These are phyloP conservation scores for Drosophila incognita DNA, from an alignment of 2,888 invertebrate species.

Conservation along the genomic window DNA sequence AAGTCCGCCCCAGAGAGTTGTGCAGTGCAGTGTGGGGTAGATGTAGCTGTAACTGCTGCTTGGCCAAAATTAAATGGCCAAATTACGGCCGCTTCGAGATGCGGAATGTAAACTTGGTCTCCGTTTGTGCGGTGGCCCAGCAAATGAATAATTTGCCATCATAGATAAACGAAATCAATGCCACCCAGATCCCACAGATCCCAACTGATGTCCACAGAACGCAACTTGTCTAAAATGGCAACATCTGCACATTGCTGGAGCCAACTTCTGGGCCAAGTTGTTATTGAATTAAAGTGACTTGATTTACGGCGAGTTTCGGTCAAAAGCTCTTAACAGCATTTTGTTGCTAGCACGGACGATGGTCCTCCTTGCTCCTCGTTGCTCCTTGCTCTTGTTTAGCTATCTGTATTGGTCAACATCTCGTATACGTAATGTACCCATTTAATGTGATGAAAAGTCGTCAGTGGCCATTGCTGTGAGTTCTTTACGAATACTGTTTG, in stretches of 20 bases:
- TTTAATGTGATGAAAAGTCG: conserved; percentile 6
- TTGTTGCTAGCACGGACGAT: neutral
- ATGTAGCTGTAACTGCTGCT: conserved; percentile 23
- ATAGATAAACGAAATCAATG: conserved; percentile 78
- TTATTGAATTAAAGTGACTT: conserved; percentile 78
- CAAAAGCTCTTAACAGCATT: conserved; percentile 70
- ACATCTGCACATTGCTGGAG: conserved; percentile 62
- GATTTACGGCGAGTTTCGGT: conserved; percentile 73
- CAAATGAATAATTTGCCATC: conserved; percentile 74
- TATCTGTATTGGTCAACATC: conserved; percentile 29
- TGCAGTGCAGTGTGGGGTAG: conserved; percentile 1
- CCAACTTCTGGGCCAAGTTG: conserved; percentile 54
- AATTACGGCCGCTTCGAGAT: conserved; percentile 47
- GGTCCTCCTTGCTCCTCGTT: neutral
- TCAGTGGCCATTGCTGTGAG: conserved; percentile 1
- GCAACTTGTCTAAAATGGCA: conserved; percentile 61
- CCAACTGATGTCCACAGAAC: conserved; percentile 35
- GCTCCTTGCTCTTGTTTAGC: conserved; percentile 17
- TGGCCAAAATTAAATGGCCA: conserved; percentile 64
- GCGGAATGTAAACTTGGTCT: conserved; percentile 38
- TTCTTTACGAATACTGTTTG: neutral
- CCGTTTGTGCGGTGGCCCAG: conserved; percentile 28
- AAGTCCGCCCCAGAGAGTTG: conserved; percentile 3
- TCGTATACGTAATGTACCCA: conserved; percentile 42
- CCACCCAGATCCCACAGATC: conserved; percentile 10